Percentiles rank a stretch among this genome's conserved stretches.
Conservation (phyloP, 2,113 vertebrate species). For the Ploceus nigricollis region DNA sequence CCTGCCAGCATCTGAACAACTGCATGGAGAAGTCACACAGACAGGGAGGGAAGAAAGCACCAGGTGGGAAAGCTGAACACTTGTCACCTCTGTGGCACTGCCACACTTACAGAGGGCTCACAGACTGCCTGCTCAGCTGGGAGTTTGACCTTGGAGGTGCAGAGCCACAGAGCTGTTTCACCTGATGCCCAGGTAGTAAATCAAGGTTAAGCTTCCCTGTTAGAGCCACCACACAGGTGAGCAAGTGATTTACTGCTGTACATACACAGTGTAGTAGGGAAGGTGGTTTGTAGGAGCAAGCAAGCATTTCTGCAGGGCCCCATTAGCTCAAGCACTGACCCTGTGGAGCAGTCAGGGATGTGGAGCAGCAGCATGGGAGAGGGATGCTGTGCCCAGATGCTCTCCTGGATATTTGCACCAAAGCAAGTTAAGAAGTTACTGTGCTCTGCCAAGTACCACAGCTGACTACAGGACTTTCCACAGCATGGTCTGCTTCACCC, state of each 20-base stretch:
- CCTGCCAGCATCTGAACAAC: fast-evolving
- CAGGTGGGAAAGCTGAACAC: neutral
- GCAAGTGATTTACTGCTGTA: neutral
- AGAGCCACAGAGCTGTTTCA: neutral
- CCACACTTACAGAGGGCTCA: neutral
- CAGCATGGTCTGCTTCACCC: neutral
- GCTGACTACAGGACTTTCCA: neutral
- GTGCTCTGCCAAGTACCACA: neutral
- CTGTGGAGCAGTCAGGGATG: neutral
- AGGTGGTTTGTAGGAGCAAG: neutral
- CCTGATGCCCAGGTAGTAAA: neutral
- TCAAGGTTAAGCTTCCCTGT: neutral
- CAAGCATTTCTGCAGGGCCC: neutral
- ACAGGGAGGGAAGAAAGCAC: neutral
- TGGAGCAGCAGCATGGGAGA: neutral
- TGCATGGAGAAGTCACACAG: neutral
- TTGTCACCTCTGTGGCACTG: neutral
- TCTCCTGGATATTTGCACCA: neutral
- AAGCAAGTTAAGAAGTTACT: neutral
- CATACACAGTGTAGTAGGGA: neutral
- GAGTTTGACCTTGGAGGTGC: neutral
- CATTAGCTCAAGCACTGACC: neutral
- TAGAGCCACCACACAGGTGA: fast-evolving
- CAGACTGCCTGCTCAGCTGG: neutral
- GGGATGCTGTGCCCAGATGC: neutral